Evolutionary conservation across 2,113 vertebrate genomes (phyloP).

Genomic region (Chlamydotis undulata): DNA sequence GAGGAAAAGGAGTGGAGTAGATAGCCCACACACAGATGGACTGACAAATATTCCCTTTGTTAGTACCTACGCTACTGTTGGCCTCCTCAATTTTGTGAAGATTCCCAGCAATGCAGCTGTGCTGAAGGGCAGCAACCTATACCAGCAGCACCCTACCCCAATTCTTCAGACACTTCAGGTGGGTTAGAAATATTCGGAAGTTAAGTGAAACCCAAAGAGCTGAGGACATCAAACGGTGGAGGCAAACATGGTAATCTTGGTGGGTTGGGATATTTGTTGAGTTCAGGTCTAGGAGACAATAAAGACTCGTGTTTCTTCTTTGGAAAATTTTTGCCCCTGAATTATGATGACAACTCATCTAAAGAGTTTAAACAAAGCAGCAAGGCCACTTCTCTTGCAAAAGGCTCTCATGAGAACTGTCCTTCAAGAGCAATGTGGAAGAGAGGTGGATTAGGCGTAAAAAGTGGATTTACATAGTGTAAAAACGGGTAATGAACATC

Average conservation of each 20-base stretch:
- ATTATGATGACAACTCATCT: background rate
- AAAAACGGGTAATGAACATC: background rate
- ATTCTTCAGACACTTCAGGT: background rate
- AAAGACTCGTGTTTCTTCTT: background rate
- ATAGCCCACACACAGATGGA: background rate
- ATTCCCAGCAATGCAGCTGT: background rate
- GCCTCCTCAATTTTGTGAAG: background rate
- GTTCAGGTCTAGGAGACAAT: background rate
- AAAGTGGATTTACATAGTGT: background rate
- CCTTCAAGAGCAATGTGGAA: background rate
- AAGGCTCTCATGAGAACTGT: conserved; percentile 1
- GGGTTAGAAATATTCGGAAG: background rate
- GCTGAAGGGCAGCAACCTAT: background rate
- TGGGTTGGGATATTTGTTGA: background rate
- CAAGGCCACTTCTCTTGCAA: background rate
- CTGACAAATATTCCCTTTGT: background rate
- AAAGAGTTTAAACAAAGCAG: background rate
- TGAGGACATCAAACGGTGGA: background rate
- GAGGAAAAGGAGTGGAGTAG: background rate
- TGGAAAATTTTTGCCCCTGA: background rate
- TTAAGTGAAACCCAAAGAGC: background rate
- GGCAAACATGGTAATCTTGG: background rate
- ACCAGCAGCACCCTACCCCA: background rate
- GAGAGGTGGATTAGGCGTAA: background rate
- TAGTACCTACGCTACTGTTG: accelerated